Evolutionary conservation across 2,888 invertebrate genomes (phyloP), one percentile per base, ranked within the genome.

Genomic region (Lasioglossum pauxillum): DNA sequence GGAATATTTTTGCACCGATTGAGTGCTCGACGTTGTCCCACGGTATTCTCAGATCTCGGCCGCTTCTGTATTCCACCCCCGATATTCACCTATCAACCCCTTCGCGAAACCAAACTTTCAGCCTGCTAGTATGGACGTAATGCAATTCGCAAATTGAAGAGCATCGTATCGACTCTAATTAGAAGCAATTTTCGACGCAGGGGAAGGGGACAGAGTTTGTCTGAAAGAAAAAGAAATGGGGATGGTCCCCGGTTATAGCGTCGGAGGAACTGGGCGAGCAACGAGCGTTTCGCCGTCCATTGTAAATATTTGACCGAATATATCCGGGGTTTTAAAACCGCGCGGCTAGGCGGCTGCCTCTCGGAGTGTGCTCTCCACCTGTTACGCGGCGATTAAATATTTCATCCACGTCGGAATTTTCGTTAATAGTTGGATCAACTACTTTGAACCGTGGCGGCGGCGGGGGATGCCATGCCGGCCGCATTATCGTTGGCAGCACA

Each of bases 401-500:
- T 64, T 57, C 44, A 44, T 44, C 44, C 74, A 8, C 73, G n/a
- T n/a, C 10, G 74, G 79, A 80, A 74, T 80, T 60, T 57, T 64
- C 74, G 77, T 72, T 77, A 77, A 72, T 78, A 71, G 44, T 57
- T 79, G 49, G 69, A 74, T 80, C 79, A n/a, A 31, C 79, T 35
- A 46, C 35, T 67, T 67, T 67, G 19, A 35, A 67, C 35, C 67
- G 67, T 31, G 64, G 19, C 46, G 46, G 27, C 27, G 23, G 44
- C 46, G 49, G 16, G 60, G 60, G 67, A 71, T 23, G 67, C 64
- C 31, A 53, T 44, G 41, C 27, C 67, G 12, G 69, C 38, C 53
- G 49, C 72, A 78, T 86, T 78, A 75, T 86, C 85, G 44, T 53
- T 64, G 73, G 44, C 71, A 76, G 41, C 71, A 69, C 49, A 53